Base-by-base conservation (phyloP, 2,113 vertebrate species). In the Chamaea fasciata region DNA sequence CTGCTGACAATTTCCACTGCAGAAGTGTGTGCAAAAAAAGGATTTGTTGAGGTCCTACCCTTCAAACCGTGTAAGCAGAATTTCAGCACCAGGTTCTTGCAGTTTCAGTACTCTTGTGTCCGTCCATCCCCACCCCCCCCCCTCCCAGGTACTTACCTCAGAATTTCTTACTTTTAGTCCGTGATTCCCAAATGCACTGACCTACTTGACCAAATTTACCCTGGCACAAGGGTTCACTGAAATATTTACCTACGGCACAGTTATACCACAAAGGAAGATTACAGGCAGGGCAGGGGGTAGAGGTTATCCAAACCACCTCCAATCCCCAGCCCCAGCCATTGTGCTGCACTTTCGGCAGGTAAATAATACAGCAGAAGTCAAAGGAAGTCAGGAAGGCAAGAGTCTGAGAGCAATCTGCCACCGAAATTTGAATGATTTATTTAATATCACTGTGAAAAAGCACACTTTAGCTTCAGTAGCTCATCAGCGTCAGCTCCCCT, bases 391-490 rank as follows among this genome's bases (percentile, higher is more conserved):
- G 80, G 52, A 71, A 60, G 70, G 53, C n/a, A 56, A 82, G n/a
- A 71, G 37, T 14, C 41, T 87, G 74, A 60, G 83, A 84, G 69
- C 31, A 71, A 57, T 42, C 53, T 57, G 77, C 30, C 70, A 16
- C 50, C 39, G 67, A 87, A 91, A 79, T 85, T 23, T 46, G 77
- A 87, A 79, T 79, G 44, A 89, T 91, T 91, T 92, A 68, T 94
- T 91, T 94, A 91, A 87, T 89, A 84, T 84, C 65, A 39, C 31
- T 22, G 22, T 23, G 69, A 73, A 87, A 63, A 5, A 65, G 53
- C 83, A 39, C 12, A 3, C n/a, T 84, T 60, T 4, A 76, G 62
- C 74, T 79, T 62, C 89, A 57, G 65, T n/a, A 57, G 30, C 65
- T 87, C 65, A 44, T 82, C 91, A 84, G 70, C 24, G 15, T 64